Evolutionary conservation across 1,140 invertebrate genomes (phyloP).

Genomic region (Aphelinus certus): DNA sequence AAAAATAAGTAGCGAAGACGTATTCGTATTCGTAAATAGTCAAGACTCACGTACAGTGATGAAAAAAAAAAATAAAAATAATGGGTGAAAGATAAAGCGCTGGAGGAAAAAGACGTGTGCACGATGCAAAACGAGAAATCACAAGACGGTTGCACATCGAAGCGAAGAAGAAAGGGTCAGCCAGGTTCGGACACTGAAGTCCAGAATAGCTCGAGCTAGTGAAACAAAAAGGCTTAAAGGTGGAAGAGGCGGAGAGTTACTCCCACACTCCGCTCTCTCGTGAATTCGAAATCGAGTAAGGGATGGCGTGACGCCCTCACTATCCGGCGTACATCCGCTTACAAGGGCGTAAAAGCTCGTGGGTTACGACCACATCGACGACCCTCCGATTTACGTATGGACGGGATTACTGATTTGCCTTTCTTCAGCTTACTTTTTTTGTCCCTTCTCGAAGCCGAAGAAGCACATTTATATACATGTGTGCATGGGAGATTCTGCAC

Average conservation of each 20-base stretch:
- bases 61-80: too few relatives aligned
- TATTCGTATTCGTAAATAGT: too few relatives aligned
- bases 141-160: too few relatives aligned
- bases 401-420: not conserved
- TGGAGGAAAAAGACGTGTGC: too few relatives aligned
- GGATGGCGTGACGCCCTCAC: not conserved
- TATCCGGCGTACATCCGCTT: not conserved
- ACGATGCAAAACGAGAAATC: too few relatives aligned
- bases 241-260: not conserved
- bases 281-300: slow-evolving; percentile 22
- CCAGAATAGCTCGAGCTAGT: not conserved
- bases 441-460: too few relatives aligned
- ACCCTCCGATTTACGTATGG: too few relatives aligned
- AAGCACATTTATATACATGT: too few relatives aligned
- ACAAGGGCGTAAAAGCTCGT: slow-evolving; percentile 12
- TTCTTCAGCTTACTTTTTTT: not conserved
- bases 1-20: too few relatives aligned
- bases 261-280: not conserved
- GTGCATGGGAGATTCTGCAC: too few relatives aligned
- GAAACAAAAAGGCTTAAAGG: not conserved
- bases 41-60: too few relatives aligned
- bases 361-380: slow-evolving; percentile 10
- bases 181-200: not conserved
- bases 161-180: not conserved
- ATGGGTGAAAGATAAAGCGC: too few relatives aligned